phyloP scores from a whole-genome alignment of 2,113 vertebrate genomes.

The Dolichotis patagonum region DNA sequence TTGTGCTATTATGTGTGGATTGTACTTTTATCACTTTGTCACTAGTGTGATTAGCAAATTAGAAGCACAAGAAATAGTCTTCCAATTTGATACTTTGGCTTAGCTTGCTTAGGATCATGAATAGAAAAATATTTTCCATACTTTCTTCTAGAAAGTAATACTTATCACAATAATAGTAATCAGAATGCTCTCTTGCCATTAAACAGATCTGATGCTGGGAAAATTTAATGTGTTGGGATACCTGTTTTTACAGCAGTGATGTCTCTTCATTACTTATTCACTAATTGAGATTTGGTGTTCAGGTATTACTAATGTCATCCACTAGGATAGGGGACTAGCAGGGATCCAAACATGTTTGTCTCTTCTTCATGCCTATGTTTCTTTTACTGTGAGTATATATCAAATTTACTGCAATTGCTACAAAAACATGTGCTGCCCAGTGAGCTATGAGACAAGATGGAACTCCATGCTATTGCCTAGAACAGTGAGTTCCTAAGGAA shows the following conservation, averaged over 20 bases:
- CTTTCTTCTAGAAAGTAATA: background rate
- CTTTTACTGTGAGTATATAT: background rate
- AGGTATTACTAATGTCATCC: background rate
- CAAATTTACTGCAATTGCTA: constrained; percentile 18
- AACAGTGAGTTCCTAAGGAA: constrained; percentile 46
- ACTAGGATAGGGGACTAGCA: background rate
- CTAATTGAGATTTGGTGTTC: background rate
- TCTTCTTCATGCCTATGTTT: background rate
- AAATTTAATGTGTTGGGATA: background rate
- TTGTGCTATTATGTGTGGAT: background rate
- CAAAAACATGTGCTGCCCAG: constrained; percentile 56
- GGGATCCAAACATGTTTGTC: background rate
- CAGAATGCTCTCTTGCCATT: background rate
- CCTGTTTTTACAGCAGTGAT: background rate
- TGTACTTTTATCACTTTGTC: background rate
- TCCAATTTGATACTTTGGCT: background rate
- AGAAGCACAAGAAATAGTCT: background rate
- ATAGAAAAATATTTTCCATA: background rate
- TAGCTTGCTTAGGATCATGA: background rate
- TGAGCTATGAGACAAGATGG: constrained; percentile 25
- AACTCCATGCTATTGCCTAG: background rate
- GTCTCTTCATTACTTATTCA: background rate
- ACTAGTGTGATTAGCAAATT: background rate
- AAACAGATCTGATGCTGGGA: background rate
- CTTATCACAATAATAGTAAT: background rate